Base-by-base conservation (phyloP, 2,797 vertebrate genomes). In the Crocodylus rhombifer region DNA sequence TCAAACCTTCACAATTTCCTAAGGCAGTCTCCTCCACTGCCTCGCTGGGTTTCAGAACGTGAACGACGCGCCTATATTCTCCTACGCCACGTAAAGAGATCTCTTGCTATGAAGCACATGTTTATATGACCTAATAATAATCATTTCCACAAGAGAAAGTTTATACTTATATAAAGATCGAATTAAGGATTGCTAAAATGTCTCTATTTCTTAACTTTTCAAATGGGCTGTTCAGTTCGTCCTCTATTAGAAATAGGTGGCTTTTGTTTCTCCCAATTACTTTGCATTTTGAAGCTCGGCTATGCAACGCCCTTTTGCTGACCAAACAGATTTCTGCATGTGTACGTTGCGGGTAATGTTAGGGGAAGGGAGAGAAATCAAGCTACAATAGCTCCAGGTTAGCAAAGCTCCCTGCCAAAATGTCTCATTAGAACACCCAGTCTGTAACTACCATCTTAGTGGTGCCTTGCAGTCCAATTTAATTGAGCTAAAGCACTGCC, bases 371-470 rank as follows among this genome's bases (percentile, higher is more conserved):
- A 87, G 76, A 93, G 75, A 90, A 87, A 86, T 82, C 84, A 91
- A 95, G 75, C 62, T 71, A 75, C 69, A 93, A 33, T 60, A 95
- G 89, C 71, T 75, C 91, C 71, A 77, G 63, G 84, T 75, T 91
- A 87, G 80, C 73, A 78, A 77, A 95, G 87, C 51, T 89, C 87
- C 74, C 91, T 84, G 95, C 87, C 88, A 93, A 87, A 90, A 86
- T 16, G 57, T 71, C 95, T 97, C 96, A 97, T 97, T 97, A 97
- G 90, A 95, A 92, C 89, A 65, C 83, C 89, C 82, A 94, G 87
- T 2, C 90, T 87, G 84, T 79, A 64, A 91, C 77, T 77, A 91
- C 86, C 82, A 21, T 77, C 7, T 25, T 78, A 74, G 82, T 76
- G 62, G 61, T 83, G 94, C 90, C 94, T 92, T 5, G 15, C 85